These are phyloP conservation scores for Boloria selene DNA, from an alignment of 2,888 invertebrate genomes.

Conservation along the genomic window DNA sequence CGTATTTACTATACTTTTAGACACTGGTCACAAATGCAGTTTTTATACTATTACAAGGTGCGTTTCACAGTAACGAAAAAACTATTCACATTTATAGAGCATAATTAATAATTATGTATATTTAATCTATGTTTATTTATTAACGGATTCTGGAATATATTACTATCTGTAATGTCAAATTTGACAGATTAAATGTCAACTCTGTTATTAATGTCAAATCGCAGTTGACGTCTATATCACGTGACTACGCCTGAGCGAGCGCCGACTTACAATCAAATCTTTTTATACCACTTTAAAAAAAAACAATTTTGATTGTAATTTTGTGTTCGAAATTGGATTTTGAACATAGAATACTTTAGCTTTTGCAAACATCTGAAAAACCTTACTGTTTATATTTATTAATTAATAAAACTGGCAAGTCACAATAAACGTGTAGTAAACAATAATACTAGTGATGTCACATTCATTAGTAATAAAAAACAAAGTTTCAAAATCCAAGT, in stretches of 20 bases:
- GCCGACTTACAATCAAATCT: conserved; percentile 13
- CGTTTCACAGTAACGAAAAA: conserved; percentile 13
- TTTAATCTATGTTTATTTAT: conserved; percentile 15
- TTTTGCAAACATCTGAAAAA: not conserved
- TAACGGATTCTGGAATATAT: conserved; percentile 19
- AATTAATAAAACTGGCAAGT: conserved; percentile 2
- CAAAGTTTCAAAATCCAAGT: conserved; percentile 9
- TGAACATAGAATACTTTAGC: conserved; percentile 3
- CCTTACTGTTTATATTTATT: not conserved
- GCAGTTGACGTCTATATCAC: conserved; percentile 12
- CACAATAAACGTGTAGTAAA: too few relatives aligned
- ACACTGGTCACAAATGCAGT: conserved; percentile 4
- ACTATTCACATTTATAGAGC: not conserved
- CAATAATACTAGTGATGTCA: not conserved
- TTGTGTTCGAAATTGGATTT: conserved; percentile 1
- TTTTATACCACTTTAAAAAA: conserved; percentile 15
- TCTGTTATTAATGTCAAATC: conserved; percentile 19
- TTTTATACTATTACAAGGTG: conserved; percentile 10
- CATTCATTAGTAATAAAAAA: not conserved
- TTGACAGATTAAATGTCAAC: conserved; percentile 6
- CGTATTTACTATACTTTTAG: too few relatives aligned
- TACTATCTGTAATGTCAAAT: conserved; percentile 19
- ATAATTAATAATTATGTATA: conserved; percentile 9
- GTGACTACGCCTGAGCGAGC: conserved; percentile 24
- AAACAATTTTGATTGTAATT: conserved; percentile 19